Base-by-base conservation (phyloP, 2,797 vertebrate species). In the Helicolenus hilgendorfi region DNA sequence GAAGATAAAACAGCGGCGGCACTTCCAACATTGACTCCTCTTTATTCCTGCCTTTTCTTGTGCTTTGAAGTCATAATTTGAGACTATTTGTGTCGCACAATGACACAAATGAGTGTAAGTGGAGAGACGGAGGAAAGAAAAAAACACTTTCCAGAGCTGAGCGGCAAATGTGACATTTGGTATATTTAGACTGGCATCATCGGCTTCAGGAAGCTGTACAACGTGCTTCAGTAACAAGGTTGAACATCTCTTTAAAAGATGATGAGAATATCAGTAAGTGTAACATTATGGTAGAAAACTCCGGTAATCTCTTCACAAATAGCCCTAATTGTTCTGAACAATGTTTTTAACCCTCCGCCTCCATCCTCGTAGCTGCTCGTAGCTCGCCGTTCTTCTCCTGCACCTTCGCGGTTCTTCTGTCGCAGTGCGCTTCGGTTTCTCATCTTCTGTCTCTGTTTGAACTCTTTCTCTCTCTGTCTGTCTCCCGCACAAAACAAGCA, bases 401-500 rank as follows among this genome's bases (percentile, higher is more conserved):
- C n/a, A 36, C 29, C 60, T 77, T 41, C 7, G 10, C 60, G 24
- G 26, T 53, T 72, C 38, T 15, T 67, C 35, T 18, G 35, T 15
- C 26, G 15, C 41, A 0, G 33, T 1, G 35, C 2, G 9, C 78
- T 69, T 59, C 4, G 0, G 10, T n/a, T 78, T 75, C 59, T 82
- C 41, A 18, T 87, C 59, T 27, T 33, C 70, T 38, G n/a, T 29
- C 33, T 63, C 10, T 38, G 77, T 87, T 81, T 87, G 72, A 92
- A 63, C 63, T 81, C 53, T 55, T 22, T 55, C 63, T 79, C 35
- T 36, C 8, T 55, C 27, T 5, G 15, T 59, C 85, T 35, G 38
- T 63, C 63, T 86, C 20, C 55, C 4, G 8, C 62, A 65, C 38
- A 82, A 88, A 84, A 24, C 76, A 87, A 77, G 72, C 81, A n/a